Base-by-base conservation (phyloP, 2,797 vertebrate species). In the Babyrousa celebensis region DNA sequence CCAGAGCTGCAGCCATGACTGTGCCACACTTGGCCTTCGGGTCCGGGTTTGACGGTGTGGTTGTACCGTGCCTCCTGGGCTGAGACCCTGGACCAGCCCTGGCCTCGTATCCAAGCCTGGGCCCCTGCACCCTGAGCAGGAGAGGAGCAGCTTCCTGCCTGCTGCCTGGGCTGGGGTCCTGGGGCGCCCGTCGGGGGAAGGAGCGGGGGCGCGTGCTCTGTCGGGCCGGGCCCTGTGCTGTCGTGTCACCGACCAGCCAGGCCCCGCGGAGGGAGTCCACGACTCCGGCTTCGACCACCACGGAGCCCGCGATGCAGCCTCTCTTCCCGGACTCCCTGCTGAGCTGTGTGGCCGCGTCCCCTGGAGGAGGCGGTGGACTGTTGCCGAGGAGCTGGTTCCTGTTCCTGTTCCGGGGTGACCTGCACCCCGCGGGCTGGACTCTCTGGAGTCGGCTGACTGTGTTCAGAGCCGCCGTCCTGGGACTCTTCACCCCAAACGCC, bases 311-410 rank as follows among this genome's bases (percentile, higher is more conserved):
- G 36, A 36, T 36, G 36, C 36, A 36, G 36, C 36, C 36, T 36
- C 36, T 36, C 36, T 36, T 36, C 36, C 36, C 36, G 36, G 36
- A 36, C 36, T 36, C 97, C 95, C 94, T 91, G 0, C 9, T 84
- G 97, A 98, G 97, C 97, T 94, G 95, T 97, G 97, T 87, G 85
- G 96, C 78, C 68, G 94, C 95, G 92, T 91, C 92, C 92, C 84
- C 96, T 93, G 97, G 93, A 97, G 97, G 96, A 96, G 97, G 97
- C 95, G 86, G 95, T 18, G 20, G 40, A 15, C 94, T 75, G 97
- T 97, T 98, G 96, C 97, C 93, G 97, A 96, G 96, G 97, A n/a
- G 84, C 97, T 83, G 21, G 54, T 32, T 65, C 65, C 40, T 4
- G 2, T 10, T 27, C 58, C 29, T 7, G 40, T 12, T 29, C 56